A percentile compares a stretch with the other conserved stretches of the same genome.
These are phyloP conservation scores for Bombus balteatus DNA, from an alignment of 1,140 invertebrate genomes.

Conservation along the genomic window DNA sequence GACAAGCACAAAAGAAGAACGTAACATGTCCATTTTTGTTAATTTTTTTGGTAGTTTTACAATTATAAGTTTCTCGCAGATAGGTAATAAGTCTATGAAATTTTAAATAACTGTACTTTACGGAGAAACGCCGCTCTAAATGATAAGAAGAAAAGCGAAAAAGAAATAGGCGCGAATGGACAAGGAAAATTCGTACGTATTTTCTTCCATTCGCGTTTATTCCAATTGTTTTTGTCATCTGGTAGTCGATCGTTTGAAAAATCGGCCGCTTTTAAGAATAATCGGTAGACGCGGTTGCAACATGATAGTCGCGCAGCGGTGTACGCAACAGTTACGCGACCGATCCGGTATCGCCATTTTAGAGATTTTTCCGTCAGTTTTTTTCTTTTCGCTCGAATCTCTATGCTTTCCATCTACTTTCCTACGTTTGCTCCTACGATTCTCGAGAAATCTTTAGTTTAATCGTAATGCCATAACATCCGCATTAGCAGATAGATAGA, in stretches of 20 bases:
- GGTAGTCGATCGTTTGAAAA: conserved; percentile 51
- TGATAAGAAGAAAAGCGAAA: not conserved
- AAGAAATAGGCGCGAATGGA: not conserved
- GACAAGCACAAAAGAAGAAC: not conserved
- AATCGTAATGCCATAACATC: too few relatives aligned
- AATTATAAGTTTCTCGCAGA: too few relatives aligned
- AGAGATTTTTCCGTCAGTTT: conserved; percentile 32
- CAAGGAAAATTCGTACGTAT: conserved; percentile 5
- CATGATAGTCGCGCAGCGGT: conserved; percentile 59
- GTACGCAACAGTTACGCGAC: conserved; percentile 36
- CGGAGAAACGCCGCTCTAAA: too few relatives aligned
- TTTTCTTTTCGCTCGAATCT: conserved; percentile 20
- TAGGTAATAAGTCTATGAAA: not conserved
- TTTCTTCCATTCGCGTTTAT: conserved; percentile 1
- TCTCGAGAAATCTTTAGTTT: too few relatives aligned
- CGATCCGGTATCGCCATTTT: conserved; percentile 59
- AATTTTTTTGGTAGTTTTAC: too few relatives aligned
- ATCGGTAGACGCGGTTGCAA: conserved; percentile 70
- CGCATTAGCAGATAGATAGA: too few relatives aligned
- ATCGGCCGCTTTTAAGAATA: conserved; percentile 63
- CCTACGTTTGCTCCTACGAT: too few relatives aligned
- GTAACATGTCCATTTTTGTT: not conserved
- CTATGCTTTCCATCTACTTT: conserved; percentile 33
- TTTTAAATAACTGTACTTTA: too few relatives aligned
- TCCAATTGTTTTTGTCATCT: conserved; percentile 40